Evolutionary conservation across 2,797 vertebrate genomes (phyloP).

Genomic region (Lithobates sylvaticus): DNA sequence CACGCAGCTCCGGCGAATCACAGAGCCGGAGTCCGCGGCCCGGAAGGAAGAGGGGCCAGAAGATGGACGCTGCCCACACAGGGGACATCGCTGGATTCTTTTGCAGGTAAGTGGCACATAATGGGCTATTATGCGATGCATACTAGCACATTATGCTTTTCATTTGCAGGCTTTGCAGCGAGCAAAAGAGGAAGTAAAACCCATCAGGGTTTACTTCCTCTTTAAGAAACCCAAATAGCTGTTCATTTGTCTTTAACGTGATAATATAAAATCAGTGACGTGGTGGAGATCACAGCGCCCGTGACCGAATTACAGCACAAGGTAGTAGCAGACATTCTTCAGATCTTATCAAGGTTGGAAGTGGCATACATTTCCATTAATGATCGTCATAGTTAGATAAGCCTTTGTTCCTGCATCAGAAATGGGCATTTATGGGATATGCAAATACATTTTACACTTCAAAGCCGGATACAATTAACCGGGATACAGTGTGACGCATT

Average conservation of each 20-base stretch:
- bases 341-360: background rate
- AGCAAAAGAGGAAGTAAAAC: too few relatives aligned
- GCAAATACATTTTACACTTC: slow-evolving; percentile 17
- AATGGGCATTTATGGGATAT: background rate
- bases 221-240: background rate
- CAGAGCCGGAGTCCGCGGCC: too few relatives aligned
- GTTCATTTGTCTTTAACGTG: background rate
- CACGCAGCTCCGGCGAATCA: too few relatives aligned
- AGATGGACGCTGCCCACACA: too few relatives aligned
- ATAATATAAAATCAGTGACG: background rate
- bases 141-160: too few relatives aligned
- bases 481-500: background rate
- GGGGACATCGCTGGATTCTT: too few relatives aligned
- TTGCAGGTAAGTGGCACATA: too few relatives aligned
- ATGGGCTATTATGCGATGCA: too few relatives aligned
- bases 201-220: too few relatives aligned
- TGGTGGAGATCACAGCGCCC: background rate
- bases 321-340: background rate
- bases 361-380: background rate
- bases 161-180: too few relatives aligned
- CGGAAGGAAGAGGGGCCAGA: too few relatives aligned
- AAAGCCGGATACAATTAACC: background rate
- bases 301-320: background rate
- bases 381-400: background rate
- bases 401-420: background rate